Evolutionary conservation across 2,113 vertebrate genomes (phyloP).

Genomic region (Opisthocomus hoazin): DNA sequence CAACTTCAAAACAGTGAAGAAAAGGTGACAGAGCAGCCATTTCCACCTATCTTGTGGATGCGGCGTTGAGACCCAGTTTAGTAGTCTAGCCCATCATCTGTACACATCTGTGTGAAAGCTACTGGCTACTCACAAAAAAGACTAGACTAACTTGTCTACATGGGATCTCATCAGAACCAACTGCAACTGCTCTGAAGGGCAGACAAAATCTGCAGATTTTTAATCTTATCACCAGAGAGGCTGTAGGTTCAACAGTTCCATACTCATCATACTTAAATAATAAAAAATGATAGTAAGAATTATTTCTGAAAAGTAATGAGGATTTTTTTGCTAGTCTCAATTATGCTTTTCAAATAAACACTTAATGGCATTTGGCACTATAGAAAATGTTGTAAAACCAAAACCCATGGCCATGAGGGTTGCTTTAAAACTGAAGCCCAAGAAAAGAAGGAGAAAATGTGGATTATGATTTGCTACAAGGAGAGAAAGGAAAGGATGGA

Average conservation of each 20-base stretch:
- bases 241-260: neutral
- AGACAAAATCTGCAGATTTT: neutral
- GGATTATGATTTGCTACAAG: neutral
- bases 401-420: neutral
- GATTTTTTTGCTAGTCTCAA: neutral
- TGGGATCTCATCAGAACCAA: neutral
- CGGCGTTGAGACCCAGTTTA: neutral
- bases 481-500: neutral
- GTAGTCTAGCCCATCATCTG: neutral
- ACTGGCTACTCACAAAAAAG: neutral
- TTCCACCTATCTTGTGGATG: neutral
- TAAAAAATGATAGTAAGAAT: neutral
- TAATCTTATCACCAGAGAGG: neutral
- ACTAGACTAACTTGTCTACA: neutral
- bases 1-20: neutral
- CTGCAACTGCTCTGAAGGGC: neutral
- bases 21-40: neutral
- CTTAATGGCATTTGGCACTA: neutral
- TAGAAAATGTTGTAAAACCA: neutral
- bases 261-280: neutral
- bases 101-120: neutral
- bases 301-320: neutral
- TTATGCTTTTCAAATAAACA: neutral
- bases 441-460: neutral
- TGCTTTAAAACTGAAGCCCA: neutral